A percentile compares a stretch with the other conserved stretches of the same genome.
Conservation (phyloP, 2,113 vertebrate genomes). For the Bungarus multicinctus region DNA sequence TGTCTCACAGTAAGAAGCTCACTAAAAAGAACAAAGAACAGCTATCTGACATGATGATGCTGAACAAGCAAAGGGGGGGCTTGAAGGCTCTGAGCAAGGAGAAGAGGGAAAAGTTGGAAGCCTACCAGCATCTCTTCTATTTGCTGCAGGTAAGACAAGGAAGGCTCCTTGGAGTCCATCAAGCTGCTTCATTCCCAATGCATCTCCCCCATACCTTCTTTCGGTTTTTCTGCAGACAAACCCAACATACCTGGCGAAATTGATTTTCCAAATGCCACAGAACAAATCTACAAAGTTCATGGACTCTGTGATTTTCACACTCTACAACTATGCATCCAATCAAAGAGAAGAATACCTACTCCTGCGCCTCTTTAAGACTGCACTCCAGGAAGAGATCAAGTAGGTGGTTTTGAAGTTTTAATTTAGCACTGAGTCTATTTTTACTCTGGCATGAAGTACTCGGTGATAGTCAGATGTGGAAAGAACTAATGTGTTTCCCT, state of each 20-base stretch:
- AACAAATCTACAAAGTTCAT: constrained; percentile 99
- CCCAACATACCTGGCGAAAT: constrained; percentile 94
- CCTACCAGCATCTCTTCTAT: constrained; percentile 96
- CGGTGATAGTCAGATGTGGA: too few relatives aligned
- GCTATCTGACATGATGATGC: constrained; percentile 96
- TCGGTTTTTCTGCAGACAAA: constrained; percentile 82
- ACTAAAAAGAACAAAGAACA: constrained; percentile 97
- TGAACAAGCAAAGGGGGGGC: constrained; percentile 93
- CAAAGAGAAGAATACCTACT: constrained; percentile 95
- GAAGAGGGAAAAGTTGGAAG: constrained; percentile 92
- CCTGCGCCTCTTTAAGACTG: constrained; percentile 93
- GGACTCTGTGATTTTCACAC: constrained; percentile 97
- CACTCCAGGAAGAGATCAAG: constrained; percentile 98
- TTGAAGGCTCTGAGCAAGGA: constrained; percentile 97
- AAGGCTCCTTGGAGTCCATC: accelerated
- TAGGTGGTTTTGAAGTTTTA: constrained; percentile 43
- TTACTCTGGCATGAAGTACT: background rate
- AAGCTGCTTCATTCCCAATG: background rate
- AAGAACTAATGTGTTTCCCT: background rate
- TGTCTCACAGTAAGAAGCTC: constrained; percentile 97
- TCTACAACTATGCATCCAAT: constrained; percentile 98
- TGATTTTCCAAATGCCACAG: constrained; percentile 99
- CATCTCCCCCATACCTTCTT: background rate
- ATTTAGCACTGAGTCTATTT: background rate
- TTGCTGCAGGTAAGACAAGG: constrained; percentile 80